These are phyloP conservation scores for Phyllostomus discolor DNA, from an alignment of 2,113 vertebrate genomes.

Conservation along the genomic window DNA sequence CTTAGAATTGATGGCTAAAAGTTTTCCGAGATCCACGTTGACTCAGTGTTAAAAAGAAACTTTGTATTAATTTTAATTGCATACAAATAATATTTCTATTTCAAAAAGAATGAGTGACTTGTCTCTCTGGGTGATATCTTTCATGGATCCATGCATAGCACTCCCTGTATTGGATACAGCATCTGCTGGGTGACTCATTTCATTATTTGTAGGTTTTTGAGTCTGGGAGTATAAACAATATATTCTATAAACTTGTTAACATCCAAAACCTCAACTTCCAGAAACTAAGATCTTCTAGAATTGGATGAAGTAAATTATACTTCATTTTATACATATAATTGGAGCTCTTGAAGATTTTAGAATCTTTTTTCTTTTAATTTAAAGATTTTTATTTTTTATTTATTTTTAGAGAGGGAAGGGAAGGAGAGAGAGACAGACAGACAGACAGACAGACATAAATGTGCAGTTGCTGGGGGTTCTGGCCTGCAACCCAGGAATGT, in stretches of 20 bases:
- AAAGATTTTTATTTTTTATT: too few relatives aligned
- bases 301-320: background rate
- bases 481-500: too few relatives aligned
- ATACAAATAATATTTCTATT: background rate
- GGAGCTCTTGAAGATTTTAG: background rate
- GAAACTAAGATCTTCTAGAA: conserved; percentile 14
- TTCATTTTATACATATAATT: background rate
- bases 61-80: background rate
- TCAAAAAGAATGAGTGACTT: background rate
- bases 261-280: background rate
- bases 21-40: background rate
- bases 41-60: background rate
- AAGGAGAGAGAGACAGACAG: too few relatives aligned
- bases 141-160: background rate
- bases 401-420: too few relatives aligned
- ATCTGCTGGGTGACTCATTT: background rate
- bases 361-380: too few relatives aligned
- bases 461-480: too few relatives aligned
- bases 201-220: background rate
- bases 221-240: conserved; percentile 18
- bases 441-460: too few relatives aligned
- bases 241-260: background rate
- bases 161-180: background rate
- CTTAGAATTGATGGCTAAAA: background rate
- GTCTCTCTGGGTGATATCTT: background rate